phyloP scores from a whole-genome alignment of 1,140 invertebrate species.

The Sycophaga agraensis region DNA sequence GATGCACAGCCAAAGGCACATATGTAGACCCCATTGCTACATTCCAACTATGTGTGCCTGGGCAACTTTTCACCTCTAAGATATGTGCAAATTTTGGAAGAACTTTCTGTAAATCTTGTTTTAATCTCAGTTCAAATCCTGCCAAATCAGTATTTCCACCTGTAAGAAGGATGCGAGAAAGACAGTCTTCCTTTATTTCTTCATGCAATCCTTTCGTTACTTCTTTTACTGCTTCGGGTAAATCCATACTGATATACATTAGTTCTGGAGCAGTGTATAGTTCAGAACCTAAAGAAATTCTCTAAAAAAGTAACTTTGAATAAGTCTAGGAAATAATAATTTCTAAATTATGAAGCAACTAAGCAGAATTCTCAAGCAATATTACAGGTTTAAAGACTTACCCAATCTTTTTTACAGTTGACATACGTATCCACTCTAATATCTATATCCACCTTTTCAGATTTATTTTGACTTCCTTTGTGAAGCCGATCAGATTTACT shows the following conservation, averaged over 20 bases:
- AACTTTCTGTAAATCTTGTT: conserved; percentile 53
- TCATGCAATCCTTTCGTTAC: conserved; percentile 52
- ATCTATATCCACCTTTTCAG: conserved; percentile 50
- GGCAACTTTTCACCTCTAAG: conserved; percentile 54
- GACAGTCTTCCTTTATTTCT: conserved; percentile 51
- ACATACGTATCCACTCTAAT: conserved; percentile 50
- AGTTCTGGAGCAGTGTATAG: conserved; percentile 58
- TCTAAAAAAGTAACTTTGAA: conserved; percentile 38
- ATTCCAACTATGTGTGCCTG: conserved; percentile 57
- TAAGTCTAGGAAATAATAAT: neutral
- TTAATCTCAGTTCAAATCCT: conserved; percentile 54
- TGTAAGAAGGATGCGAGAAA: conserved; percentile 57
- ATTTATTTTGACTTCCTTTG: conserved; percentile 31
- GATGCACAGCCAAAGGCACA: conserved; percentile 55
- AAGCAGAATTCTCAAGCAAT: neutral
- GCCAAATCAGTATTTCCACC: conserved; percentile 59
- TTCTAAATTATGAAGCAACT: neutral
- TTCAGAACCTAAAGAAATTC: conserved; percentile 55
- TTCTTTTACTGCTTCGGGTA: conserved; percentile 56
- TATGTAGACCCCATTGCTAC: conserved; percentile 58
- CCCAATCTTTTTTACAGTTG: conserved; percentile 52
- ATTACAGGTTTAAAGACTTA: conserved; percentile 28
- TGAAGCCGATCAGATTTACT: conserved; percentile 23
- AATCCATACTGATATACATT: conserved; percentile 56
- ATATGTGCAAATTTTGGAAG: conserved; percentile 53